Conservation (phyloP, 2,888 invertebrate species). For the Microplitis manilae region DNA sequence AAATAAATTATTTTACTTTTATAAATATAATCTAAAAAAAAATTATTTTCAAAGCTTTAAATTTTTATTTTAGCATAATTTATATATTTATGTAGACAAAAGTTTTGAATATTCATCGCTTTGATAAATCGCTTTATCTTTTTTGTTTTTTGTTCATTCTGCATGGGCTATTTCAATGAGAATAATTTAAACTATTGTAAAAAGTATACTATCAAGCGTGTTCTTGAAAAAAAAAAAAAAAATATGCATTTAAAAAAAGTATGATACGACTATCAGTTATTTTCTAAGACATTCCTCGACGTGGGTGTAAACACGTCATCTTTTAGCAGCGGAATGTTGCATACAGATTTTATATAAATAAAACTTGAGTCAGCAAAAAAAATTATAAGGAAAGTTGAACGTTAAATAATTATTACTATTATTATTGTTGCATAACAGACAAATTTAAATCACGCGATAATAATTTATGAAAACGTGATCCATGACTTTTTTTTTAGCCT, state of each 20-base stretch:
- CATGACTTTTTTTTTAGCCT: not conserved
- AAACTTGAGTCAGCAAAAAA: not conserved
- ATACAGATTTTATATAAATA: conserved; percentile 1
- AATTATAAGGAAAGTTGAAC: not conserved
- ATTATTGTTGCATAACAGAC: not conserved
- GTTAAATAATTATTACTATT: not conserved
- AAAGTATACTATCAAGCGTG: not conserved
- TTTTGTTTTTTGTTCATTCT: not conserved
- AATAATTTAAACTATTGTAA: not conserved
- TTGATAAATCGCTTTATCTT: not conserved
- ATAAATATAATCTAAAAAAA: not conserved
- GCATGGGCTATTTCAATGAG: not conserved
- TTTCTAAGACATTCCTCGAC: not conserved
- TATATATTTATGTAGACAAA: not conserved
- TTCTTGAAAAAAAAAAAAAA: not conserved
- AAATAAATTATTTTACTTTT: not conserved
- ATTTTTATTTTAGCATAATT: not conserved
- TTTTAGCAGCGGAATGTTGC: not conserved
- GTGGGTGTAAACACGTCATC: not conserved
- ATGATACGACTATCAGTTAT: not conserved
- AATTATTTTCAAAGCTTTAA: not conserved
- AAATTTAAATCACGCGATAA: not conserved
- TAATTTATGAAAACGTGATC: not conserved
- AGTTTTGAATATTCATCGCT: not conserved
- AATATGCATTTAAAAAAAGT: not conserved